These are phyloP conservation scores for Myoxocephalus aenaeus DNA, from an alignment of 2,797 vertebrate species.

Conservation along the genomic window DNA sequence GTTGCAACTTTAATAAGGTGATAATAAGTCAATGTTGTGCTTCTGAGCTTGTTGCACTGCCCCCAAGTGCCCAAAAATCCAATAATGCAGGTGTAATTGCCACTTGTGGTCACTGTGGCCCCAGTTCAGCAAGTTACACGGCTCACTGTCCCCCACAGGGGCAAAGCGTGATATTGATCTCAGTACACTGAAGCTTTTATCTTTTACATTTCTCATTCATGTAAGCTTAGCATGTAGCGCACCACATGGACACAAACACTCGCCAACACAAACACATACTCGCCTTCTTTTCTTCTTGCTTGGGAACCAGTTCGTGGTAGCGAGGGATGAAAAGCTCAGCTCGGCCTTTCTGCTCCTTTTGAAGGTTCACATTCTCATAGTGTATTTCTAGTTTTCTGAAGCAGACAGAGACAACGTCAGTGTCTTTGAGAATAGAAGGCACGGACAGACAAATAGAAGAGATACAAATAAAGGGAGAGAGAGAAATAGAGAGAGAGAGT, in stretches of 20 bases:
- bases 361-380: slow-evolving; percentile 87
- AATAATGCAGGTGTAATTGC: slow-evolving; percentile 25
- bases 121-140: slow-evolving; percentile 1
- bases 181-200: slow-evolving; percentile 8
- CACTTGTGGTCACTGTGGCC: slow-evolving; percentile 8
- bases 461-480: slow-evolving; percentile 6
- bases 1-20: background rate
- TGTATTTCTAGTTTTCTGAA: slow-evolving; percentile 74
- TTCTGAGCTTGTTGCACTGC: background rate
- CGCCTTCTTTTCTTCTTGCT: slow-evolving; percentile 80
- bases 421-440: slow-evolving; percentile 26
- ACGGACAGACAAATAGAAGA: slow-evolving; percentile 11
- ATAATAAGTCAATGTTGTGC: background rate
- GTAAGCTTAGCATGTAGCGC: background rate
- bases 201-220: slow-evolving; percentile 6
- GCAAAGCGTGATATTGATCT: background rate
- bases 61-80: background rate
- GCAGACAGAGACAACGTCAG: slow-evolving; percentile 33
- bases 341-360: slow-evolving; percentile 76
- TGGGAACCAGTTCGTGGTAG: slow-evolving; percentile 81
- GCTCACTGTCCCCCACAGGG: background rate
- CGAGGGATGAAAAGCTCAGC: slow-evolving; percentile 79
- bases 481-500: background rate
- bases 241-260: slow-evolving; percentile 12
- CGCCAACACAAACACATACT: slow-evolving; percentile 32